Evolutionary conservation across 2,113 vertebrate species (phyloP), one percentile per base, ranked within the genome.

Genomic region (Ornithorhynchus anatinus): DNA sequence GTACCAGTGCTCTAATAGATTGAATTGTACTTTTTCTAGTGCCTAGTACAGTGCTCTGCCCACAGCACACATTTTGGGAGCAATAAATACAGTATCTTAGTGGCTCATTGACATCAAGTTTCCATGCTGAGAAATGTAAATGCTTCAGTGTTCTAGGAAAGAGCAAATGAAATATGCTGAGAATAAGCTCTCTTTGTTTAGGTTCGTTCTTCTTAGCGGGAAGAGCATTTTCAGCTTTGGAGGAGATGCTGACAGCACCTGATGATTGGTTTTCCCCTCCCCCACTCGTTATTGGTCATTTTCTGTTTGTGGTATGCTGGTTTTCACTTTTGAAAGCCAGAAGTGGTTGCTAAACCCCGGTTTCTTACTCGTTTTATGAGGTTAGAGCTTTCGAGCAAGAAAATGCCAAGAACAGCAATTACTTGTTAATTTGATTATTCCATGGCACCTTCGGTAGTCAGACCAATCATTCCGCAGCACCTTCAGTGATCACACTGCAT

Each of bases 261-360:
- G 33, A 58, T 33, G 54, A 66, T 23, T 29, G 80, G 69, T 38
- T 54, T 17, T 8, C 62, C 67, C 70, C 54, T 40, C 48, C 7
- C 16, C 44, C 64, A 58, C 45, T 32, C 17, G 35, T 32, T 81
- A 86, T 40, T 9, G 60, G 73, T 66, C 15, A 17, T 72, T 77
- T 48, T 86, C 66, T 83, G 37, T 67, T 82, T 63, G 52, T 56
- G 82, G 48, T 47, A 79, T 64, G 62, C 45, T 77, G 77, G 25
- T 77, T 86, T 79, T 68, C 60, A 75, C 16, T 2, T 69, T 69
- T 82, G 60, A 79, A 72, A 71, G 39, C 5, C 58, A 81, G 69
- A 53, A 75, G 42, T 5, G 17, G 52, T 25, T 42, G 31, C 68
- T 69, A 60, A 51, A 36, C 36, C 51, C 52, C 45, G 66, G n/a